phyloP scores from a whole-genome alignment of 2,113 vertebrate genomes.

The Dipodomys merriami region DNA sequence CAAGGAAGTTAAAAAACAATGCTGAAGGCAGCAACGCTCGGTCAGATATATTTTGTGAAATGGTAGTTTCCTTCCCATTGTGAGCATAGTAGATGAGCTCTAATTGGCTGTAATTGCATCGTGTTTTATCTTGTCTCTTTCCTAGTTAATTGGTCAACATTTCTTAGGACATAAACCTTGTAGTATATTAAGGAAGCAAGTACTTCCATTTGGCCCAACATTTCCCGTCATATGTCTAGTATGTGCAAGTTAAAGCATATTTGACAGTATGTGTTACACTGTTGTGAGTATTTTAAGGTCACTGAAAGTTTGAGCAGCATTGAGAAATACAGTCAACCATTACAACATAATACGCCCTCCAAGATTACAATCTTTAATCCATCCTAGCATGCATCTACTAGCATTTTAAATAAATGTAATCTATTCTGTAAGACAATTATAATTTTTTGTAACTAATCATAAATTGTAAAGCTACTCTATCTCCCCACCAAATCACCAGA shows the following conservation, averaged over 20 bases:
- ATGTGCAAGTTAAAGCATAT: constrained; percentile 74
- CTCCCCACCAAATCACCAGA: not conserved
- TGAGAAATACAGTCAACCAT: not conserved
- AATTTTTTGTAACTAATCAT: not conserved
- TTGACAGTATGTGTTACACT: not conserved
- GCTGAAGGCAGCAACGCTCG: not conserved
- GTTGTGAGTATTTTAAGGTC: not conserved
- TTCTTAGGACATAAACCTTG: fast-evolving
- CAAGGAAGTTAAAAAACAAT: not conserved
- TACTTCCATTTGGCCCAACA: not conserved
- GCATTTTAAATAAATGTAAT: constrained; percentile 32
- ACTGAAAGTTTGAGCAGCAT: not conserved
- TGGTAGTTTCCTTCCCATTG: not conserved
- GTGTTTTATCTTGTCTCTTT: not conserved
- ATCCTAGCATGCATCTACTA: not conserved
- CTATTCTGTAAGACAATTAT: not conserved
- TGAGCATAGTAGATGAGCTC: not conserved
- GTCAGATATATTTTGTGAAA: not conserved
- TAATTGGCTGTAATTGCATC: not conserved
- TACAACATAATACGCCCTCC: not conserved
- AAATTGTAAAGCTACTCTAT: not conserved
- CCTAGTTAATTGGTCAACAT: not conserved
- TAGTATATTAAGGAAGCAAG: not conserved
- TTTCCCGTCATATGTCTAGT: constrained; percentile 14
- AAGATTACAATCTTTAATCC: not conserved